Evolutionary conservation across 2,888 invertebrate genomes (phyloP), one percentile per base, ranked within the genome.

Genomic region (Conops quadrifasciatus): DNA sequence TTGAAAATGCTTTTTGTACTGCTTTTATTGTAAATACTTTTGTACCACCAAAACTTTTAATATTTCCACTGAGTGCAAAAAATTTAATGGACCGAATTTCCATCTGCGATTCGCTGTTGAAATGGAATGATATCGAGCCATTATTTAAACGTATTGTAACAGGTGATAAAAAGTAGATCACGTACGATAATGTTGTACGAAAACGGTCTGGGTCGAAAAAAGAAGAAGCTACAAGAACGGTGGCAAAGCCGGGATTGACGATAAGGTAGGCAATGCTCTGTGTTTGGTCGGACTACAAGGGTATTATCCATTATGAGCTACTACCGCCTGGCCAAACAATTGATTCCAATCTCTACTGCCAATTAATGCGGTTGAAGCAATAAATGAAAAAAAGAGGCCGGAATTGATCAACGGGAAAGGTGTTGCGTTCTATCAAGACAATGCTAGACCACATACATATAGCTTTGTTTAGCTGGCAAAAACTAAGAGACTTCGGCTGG

Each of bases 51-150:
- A n/a, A n/a, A n/a, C n/a, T n/a, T n/a, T n/a, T n/a, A n/a, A n/a
- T n/a, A n/a, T n/a, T n/a, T n/a, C n/a, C n/a, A n/a, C n/a, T 71
- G 53, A 70, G 71, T 73, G 68, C 70, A 70, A 79, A 45, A 45
- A 1, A 45, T 45, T 45, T 45, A 45, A 45, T 45, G 45, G 45
- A 45, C 1, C 45, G 45, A 45, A 45, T 45, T 45, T 45, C 45
- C n/a, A 45, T 45, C 45, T 45, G 45, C 45, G 45, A 13, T 45
- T 45, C 45, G 45, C 45, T 45, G 45, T 45, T 45, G 45, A 45
- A 45, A 45, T 15, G 9, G 45, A 45, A 1, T 45, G 45, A 45
- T 13, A 45, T 45, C 45, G 45, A 45, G 45, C 45, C 45, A 45
- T 45, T 45, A n/a, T 45, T 45, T 45, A 45, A 45, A 45, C 1